Base-by-base conservation (phyloP, 2,113 vertebrate species). In the Plestiodon gilberti region DNA sequence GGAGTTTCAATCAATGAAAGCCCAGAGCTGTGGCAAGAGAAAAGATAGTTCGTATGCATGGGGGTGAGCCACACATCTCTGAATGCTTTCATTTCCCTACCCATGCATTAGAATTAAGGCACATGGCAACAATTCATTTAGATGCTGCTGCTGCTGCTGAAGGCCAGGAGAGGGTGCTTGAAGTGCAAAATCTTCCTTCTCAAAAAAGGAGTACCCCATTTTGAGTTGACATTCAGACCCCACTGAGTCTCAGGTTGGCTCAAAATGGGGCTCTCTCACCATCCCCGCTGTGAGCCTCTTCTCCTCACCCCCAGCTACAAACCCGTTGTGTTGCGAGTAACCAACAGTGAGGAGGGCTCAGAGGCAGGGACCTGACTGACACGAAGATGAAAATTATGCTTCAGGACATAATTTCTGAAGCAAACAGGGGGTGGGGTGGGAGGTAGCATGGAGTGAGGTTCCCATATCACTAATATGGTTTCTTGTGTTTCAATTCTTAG, bases 401-500 rank as follows among this genome's bases (percentile, higher is more conserved):
- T 38, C 23, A 40, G 28, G 11, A 4, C 35, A 64, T 22, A 23
- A 25, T 28, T 48, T 67, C 20, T 52, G 62, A 28, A 13, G 28
- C 10, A 17, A 57, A 2, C 17, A 15, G 17, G 0, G 8, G 13
- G 14, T 14, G 7, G 9, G n/a, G 55, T 33, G 20, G 3, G 2
- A 75, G 14, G n/a, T 10, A 13, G 30, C n/a, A n/a, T n/a, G n/a
- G n/a, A n/a, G 15, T 69, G 13, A 20, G 35, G 23, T 73, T 25
- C 71, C 22, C 23, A 9, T 18, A 57, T 17, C 55, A 17, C 55
- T 57, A 57, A 57, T 57, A 9, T 57, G 55, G 55, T 57, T 57
- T 57, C 17, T 4, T 57, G 52, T 7, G 2, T 65, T 92, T 94
- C 92, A 94, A 93, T 93, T 92, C 87, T 93, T 88, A 74, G 92